Percentiles rank a stretch among this genome's conserved stretches.
Evolutionary conservation across 2,113 vertebrate species (phyloP).

Genomic region (Romanogobio albipinnatus): DNA sequence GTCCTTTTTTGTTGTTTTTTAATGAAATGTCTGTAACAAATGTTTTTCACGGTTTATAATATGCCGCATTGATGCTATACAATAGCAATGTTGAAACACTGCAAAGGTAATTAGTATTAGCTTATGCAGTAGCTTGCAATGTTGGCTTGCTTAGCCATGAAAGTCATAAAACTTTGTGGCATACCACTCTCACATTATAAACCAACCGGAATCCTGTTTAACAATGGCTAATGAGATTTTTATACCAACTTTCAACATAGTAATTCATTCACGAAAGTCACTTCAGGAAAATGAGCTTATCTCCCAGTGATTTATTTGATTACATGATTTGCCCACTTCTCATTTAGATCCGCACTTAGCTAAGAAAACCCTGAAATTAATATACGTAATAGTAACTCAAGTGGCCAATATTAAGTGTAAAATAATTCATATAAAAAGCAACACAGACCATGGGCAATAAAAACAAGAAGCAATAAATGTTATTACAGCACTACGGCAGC

Average conservation of each 20-base stretch:
- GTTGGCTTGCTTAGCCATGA: constrained; percentile 25
- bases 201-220: constrained; percentile 33
- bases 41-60: not conserved
- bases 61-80: not conserved
- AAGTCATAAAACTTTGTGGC: constrained; percentile 42
- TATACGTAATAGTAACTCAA: constrained; percentile 16
- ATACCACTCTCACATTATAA: constrained; percentile 39
- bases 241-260: constrained; percentile 41
- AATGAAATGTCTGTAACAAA: not conserved
- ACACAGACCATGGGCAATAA: constrained; percentile 46
- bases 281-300: constrained; percentile 36
- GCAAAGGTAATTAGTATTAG: constrained; percentile 25
- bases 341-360: constrained; percentile 24
- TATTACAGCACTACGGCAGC: constrained; percentile 54
- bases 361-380: constrained; percentile 34
- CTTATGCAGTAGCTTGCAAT: constrained; percentile 7
- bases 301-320: constrained; percentile 50
- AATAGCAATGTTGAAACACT: not conserved
- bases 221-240: constrained; percentile 41
- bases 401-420: constrained; percentile 47
- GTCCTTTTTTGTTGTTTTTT: not conserved
- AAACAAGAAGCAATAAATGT: constrained; percentile 52
- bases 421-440: constrained; percentile 53
- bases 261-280: constrained; percentile 35
- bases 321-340: constrained; percentile 39